Evolutionary conservation across 1,140 invertebrate genomes (phyloP).

Genomic region (Magallana gigas): DNA sequence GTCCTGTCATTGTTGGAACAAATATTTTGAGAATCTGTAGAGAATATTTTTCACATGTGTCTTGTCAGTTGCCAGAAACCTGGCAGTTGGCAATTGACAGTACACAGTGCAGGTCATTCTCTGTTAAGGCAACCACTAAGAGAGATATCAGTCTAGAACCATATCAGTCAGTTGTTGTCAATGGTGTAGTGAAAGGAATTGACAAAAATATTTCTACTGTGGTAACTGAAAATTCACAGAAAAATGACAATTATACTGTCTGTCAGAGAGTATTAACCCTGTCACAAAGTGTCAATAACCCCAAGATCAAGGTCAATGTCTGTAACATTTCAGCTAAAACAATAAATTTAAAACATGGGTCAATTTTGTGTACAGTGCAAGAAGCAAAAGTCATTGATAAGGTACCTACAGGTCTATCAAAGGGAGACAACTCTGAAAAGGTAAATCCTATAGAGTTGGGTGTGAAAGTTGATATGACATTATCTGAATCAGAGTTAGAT

Average conservation of each 20-base stretch:
- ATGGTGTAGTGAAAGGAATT: conserved; percentile 34
- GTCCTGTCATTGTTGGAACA: too few relatives aligned
- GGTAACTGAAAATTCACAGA: conserved; percentile 40
- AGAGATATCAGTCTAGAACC: conserved; percentile 19
- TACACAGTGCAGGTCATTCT: neutral
- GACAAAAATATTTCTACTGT: conserved; percentile 36
- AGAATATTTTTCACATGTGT: too few relatives aligned
- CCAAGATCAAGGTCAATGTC: conserved; percentile 42
- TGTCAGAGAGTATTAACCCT: conserved; percentile 50
- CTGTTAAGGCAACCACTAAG: conserved; percentile 35
- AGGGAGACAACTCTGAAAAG: neutral
- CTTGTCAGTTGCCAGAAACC: neutral
- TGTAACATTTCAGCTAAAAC: conserved; percentile 46
- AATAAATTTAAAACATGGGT: conserved; percentile 35
- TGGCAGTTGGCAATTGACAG: neutral
- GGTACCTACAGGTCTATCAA: neutral
- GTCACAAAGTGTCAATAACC: neutral
- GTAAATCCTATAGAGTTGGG: conserved; percentile 1
- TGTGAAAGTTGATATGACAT: neutral
- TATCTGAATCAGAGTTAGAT: neutral
- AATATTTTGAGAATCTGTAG: too few relatives aligned
- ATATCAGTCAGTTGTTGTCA: conserved; percentile 16
- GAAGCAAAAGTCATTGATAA: conserved; percentile 16
- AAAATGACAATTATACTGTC: conserved; percentile 9
- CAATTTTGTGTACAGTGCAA: conserved; percentile 22